Evolutionary conservation across 53 echinoderm and acorn worm species (phyloP).

Genomic region (Arbacia lixula): DNA sequence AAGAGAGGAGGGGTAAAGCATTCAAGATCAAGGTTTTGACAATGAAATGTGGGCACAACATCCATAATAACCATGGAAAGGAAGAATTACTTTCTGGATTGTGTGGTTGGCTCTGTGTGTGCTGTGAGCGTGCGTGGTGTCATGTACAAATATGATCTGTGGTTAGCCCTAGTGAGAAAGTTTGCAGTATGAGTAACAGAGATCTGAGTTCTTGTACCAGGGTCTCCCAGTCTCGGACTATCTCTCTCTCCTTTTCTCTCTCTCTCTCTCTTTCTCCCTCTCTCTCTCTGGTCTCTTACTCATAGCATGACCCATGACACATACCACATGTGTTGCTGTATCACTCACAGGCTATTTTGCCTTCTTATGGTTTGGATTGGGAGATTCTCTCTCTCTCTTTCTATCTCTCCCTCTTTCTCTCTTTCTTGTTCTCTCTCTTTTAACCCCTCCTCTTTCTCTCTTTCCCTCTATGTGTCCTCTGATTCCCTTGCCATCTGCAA

Average conservation of each 20-base stretch:
- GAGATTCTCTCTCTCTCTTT: no score
- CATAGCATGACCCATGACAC: neutral
- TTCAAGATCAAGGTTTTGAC: neutral
- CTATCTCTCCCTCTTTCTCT: no score
- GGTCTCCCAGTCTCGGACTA: neutral
- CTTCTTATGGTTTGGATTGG: no score
- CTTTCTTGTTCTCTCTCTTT: no score
- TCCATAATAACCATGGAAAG: neutral
- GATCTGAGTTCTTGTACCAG: no score
- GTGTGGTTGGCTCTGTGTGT: conserved; percentile 8
- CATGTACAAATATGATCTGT: conserved; percentile 36
- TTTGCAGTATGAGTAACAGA: conserved; percentile 31
- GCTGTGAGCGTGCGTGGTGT: neutral
- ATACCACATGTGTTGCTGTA: neutral
- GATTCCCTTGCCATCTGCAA: no score
- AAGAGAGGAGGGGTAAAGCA: neutral
- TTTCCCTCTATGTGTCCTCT: no score
- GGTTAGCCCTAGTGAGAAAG: conserved; percentile 13
- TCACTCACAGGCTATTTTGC: no score
- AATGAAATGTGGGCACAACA: neutral
- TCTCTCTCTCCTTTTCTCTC: neutral
- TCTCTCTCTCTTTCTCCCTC: neutral
- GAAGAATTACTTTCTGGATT: no score
- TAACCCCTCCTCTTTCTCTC: no score
- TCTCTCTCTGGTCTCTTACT: neutral